Evolutionary conservation across 2,888 invertebrate species (phyloP), one percentile per base, ranked within the genome.

Genomic region (Phalera bucephala): DNA sequence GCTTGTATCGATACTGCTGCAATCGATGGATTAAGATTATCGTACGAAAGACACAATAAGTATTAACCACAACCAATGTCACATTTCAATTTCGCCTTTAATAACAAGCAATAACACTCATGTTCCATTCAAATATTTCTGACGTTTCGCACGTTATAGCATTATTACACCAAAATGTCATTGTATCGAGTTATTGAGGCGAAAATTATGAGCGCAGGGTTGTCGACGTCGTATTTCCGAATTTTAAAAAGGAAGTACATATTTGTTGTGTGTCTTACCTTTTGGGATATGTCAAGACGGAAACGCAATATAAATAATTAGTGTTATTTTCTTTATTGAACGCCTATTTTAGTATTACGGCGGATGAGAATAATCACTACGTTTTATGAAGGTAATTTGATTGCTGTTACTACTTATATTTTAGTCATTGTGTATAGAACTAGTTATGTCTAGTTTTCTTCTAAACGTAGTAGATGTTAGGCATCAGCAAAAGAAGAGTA

Each of bases 41-140:
- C n/a, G n/a, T n/a, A 54, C 61, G 50, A 47, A 53, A 46, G 40
- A 59, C 53, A 53, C 66, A 47, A 61, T 63, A 61, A n/a, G n/a
- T n/a, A n/a, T n/a, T n/a, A n/a, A n/a, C n/a, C n/a, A n/a, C n/a
- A n/a, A n/a, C n/a, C n/a, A n/a, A n/a, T n/a, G n/a, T n/a, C n/a
- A n/a, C n/a, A n/a, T n/a, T n/a, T n/a, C n/a, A n/a, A n/a, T n/a
- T n/a, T n/a, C n/a, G n/a, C n/a, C n/a, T n/a, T n/a, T n/a, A n/a
- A n/a, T n/a, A n/a, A n/a, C n/a, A n/a, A n/a, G n/a, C n/a, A n/a
- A n/a, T n/a, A n/a, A n/a, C n/a, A n/a, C n/a, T n/a, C n/a, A n/a
- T n/a, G n/a, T n/a, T n/a, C n/a, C n/a, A n/a, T n/a, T n/a, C n/a
- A n/a, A n/a, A n/a, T n/a, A n/a, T n/a, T n/a, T n/a, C n/a, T n/a